phyloP scores from a whole-genome alignment of 2,888 invertebrate species.

The Rhagonycha lutea region DNA sequence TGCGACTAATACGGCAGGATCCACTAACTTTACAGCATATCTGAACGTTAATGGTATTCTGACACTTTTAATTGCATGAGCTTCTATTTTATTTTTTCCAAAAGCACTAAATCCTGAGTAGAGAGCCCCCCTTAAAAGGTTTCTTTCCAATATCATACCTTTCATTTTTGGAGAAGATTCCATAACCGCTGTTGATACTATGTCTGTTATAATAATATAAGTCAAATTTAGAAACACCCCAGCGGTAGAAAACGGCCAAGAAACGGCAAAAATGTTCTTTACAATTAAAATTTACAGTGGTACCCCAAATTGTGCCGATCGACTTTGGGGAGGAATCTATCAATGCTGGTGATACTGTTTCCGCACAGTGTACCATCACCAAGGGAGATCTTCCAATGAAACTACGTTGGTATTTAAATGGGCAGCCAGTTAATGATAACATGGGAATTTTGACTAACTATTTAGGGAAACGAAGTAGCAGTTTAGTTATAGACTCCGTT shows the following conservation, averaged over 20 bases:
- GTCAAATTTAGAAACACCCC: too few relatives aligned
- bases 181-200: conserved; percentile 75
- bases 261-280: not conserved
- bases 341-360: conserved; percentile 70
- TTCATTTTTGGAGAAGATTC: conserved; percentile 75
- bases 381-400: conserved; percentile 74
- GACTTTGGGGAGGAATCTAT: conserved; percentile 62
- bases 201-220: too few relatives aligned
- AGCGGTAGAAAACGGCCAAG: too few relatives aligned
- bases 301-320: conserved; percentile 50
- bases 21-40: conserved; percentile 53
- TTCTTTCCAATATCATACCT: conserved; percentile 61
- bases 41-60: conserved; percentile 39
- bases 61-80: not conserved
- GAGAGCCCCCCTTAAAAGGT: not conserved
- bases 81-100: not conserved
- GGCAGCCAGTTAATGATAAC: conserved; percentile 57
- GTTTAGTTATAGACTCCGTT: conserved; percentile 73
- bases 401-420: conserved; percentile 68
- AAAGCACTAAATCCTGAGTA: too few relatives aligned
- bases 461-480: conserved; percentile 67
- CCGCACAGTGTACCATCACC: conserved; percentile 69
- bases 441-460: conserved; percentile 63
- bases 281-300: conserved; percentile 38
- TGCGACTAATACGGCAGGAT: conserved; percentile 70